Evolutionary conservation across 2,888 invertebrate species (phyloP).

Genomic region (Sipha maydis): DNA sequence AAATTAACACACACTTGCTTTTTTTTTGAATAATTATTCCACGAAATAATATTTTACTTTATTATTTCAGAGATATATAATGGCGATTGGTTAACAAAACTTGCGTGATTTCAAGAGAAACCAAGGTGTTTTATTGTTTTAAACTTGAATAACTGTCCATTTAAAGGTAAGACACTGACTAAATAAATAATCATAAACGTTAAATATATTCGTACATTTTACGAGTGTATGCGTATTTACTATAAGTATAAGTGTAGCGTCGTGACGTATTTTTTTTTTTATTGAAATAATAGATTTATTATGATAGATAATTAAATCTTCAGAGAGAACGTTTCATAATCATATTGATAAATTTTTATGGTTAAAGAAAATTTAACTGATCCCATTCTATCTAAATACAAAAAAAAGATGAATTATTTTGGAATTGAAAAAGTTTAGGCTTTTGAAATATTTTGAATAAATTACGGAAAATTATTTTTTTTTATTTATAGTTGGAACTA

Average conservation of each 20-base stretch:
- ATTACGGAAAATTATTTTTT: background rate
- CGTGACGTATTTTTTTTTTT: background rate
- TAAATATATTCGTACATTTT: background rate
- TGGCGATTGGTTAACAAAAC: slow-evolving; percentile 12
- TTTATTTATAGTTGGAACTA: background rate
- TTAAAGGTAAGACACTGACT: slow-evolving; percentile 28
- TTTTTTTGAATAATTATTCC: no score
- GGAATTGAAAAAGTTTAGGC: background rate
- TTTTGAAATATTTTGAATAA: background rate
- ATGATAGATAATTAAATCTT: background rate
- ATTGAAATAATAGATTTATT: background rate
- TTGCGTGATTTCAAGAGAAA: background rate
- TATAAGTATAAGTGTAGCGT: background rate
- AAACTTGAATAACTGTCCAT: background rate
- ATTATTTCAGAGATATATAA: slow-evolving; percentile 11
- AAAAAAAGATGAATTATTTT: background rate
- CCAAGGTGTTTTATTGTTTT: background rate
- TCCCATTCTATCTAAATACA: background rate
- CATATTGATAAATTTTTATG: background rate
- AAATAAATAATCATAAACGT: no score
- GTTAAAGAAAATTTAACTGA: background rate
- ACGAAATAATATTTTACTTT: no score
- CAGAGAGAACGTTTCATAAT: background rate
- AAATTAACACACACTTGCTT: no score
- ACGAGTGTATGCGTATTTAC: no score